These are phyloP conservation scores for Ophioninae sp. DNA, from an alignment of 2,888 invertebrate species.

Conservation along the genomic window DNA sequence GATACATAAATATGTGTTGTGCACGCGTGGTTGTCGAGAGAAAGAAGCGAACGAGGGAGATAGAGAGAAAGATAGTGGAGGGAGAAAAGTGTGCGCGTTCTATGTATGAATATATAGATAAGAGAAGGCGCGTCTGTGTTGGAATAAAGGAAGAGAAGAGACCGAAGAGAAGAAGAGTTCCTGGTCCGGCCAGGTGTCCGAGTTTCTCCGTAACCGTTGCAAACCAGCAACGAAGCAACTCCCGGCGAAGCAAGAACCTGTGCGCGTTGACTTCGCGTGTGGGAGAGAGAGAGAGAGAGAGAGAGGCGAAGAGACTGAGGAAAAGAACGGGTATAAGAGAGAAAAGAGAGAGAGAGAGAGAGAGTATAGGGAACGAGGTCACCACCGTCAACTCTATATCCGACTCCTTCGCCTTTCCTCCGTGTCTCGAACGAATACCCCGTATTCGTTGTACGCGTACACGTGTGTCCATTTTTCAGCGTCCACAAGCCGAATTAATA, in stretches of 20 bases:
- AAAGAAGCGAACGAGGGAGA: slow-evolving; percentile 8
- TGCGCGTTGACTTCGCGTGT: slow-evolving; percentile 21
- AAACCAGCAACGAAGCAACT: slow-evolving; percentile 50
- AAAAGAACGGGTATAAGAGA: slow-evolving; percentile 1
- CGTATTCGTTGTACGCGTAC: not conserved
- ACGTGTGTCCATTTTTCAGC: not conserved
- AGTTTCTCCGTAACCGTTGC: slow-evolving; percentile 66
- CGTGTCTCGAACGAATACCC: not conserved
- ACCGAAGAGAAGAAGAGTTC: slow-evolving; percentile 63
- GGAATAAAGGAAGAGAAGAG: slow-evolving; percentile 52
- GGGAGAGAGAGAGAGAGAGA: slow-evolving; percentile 3
- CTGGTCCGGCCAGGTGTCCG: slow-evolving; percentile 69
- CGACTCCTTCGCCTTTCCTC: slow-evolving; percentile 47
- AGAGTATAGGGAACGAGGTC: slow-evolving; percentile 60
- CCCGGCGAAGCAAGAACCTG: slow-evolving; percentile 52
- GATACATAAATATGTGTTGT: slow-evolving; percentile 22
- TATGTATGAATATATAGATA: slow-evolving; percentile 32
- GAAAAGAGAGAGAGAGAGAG: slow-evolving; percentile 11
- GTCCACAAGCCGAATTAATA: not conserved
- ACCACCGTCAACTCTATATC: slow-evolving; percentile 51
- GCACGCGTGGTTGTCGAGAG: not conserved
- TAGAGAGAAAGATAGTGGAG: slow-evolving; percentile 3
- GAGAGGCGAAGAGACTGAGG: not conserved
- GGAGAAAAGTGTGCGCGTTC: slow-evolving; percentile 11
- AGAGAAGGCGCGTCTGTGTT: slow-evolving; percentile 1